Evolutionary conservation across 2,797 vertebrate species (phyloP), one percentile per base, ranked within the genome.

Genomic region (Galaxias olidus): DNA sequence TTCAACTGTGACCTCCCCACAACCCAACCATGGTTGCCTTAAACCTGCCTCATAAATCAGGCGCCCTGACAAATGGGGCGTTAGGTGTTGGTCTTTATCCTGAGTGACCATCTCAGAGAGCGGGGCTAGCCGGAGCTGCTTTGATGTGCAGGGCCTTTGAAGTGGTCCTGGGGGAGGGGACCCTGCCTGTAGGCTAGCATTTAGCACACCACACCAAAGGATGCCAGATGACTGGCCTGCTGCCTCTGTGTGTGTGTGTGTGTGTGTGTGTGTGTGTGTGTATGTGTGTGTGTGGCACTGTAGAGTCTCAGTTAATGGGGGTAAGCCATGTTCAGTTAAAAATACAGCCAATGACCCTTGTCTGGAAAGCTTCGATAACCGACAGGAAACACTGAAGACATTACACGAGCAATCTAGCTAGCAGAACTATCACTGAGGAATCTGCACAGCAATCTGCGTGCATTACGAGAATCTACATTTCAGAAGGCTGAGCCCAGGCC

Each of bases 131-230:
- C 30, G 30, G 30, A 30, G 30, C 30, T 30, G 30, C 30, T 90
- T 89, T 90, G 88, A 90, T 87, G 87, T 89, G 50, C 59, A 20
- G 68, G 30, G 45, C 56, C 86, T 91, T 90, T 89, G 88, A 91
- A 86, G 90, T 84, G 53, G 72, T 78, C 76, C 83, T 80, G 74
- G 79, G 84, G 86, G 83, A 89, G 85, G 78, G 83, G 83, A 83
- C 82, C 83, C 83, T 87, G 86, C 88, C 85, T 86, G 85, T 81
- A 81, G 86, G 87, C 89, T 86, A 86, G 72, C 80, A 85, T 85
- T 89, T 82, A 88, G 78, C 84, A 80, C 78, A 61, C 73, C 77
- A 75, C 78, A 81, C 80, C 85, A 87, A 84, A 72, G 74, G 80
- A 86, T 84, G 73, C 85, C 90, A 89, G 85, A 89, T 86, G 86